Conservation (phyloP, 1,140 invertebrate species). For the Bombus impatiens region DNA sequence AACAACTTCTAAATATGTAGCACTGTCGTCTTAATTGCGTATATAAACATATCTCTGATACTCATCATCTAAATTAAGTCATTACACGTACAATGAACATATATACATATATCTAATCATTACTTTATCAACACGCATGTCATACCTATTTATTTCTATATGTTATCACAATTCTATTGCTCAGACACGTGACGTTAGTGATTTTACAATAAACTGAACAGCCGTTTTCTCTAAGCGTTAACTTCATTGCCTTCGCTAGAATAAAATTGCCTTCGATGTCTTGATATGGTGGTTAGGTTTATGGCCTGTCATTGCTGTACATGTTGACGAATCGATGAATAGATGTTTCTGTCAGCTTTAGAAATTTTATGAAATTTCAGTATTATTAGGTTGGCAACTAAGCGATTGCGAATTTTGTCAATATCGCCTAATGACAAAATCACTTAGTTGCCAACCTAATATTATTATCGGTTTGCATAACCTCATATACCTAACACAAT, state of each 20-base stretch:
- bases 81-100: not conserved
- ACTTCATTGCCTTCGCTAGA: not conserved
- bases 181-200: not conserved
- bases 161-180: not conserved
- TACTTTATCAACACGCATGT: not conserved
- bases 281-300: not conserved
- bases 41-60: not conserved
- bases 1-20: not conserved
- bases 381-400: too few species aligned
- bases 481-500: not conserved
- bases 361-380: not conserved
- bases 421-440: too few species aligned
- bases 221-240: not conserved
- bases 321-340: not conserved
- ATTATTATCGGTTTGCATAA: too few species aligned
- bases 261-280: not conserved
- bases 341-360: not conserved
- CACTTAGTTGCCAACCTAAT: too few species aligned
- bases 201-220: not conserved
- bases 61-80: not conserved
- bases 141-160: not conserved
- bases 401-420: too few species aligned
- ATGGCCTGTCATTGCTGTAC: not conserved
- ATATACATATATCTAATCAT: not conserved
- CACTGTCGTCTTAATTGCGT: not conserved